Conservation (phyloP, 2,113 vertebrate species). For the Sardina pilchardus region DNA sequence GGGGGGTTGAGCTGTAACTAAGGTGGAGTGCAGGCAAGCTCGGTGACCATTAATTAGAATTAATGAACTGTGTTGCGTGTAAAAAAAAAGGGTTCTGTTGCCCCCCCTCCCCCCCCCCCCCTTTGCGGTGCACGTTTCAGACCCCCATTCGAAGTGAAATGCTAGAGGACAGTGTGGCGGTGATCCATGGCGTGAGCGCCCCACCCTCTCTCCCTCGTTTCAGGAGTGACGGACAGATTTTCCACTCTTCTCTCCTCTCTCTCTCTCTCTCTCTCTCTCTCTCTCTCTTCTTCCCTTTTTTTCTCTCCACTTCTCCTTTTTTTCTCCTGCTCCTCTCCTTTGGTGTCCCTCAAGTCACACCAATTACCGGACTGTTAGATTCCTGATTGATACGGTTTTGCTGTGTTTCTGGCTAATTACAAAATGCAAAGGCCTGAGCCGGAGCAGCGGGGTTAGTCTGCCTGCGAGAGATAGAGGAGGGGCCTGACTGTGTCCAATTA, state of each 20-base stretch:
- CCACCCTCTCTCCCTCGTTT: constrained; percentile 27
- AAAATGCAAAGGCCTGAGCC: constrained; percentile 61
- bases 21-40: constrained; percentile 41
- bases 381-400: constrained; percentile 66
- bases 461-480: constrained; percentile 40
- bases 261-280: constrained; percentile 19
- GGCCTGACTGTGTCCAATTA: constrained; percentile 55
- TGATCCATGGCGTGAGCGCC: background rate
- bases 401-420: constrained; percentile 64
- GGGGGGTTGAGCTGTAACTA: constrained; percentile 29
- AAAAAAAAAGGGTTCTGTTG: background rate
- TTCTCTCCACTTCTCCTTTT: constrained; percentile 18
- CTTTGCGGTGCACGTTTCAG: background rate
- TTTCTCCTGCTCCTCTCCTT: constrained; percentile 19
- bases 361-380: constrained; percentile 63
- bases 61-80: constrained; percentile 48
- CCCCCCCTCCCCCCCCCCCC: background rate
- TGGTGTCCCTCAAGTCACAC: constrained; percentile 28
- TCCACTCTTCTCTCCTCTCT: constrained; percentile 1
- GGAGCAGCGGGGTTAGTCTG: constrained; percentile 40
- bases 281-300: constrained; percentile 34
- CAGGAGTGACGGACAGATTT: constrained; percentile 51
- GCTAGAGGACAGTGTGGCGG: background rate
- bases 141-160: constrained; percentile 21
- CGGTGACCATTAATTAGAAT: constrained; percentile 50